These are phyloP conservation scores for Lerema accius DNA, from an alignment of 1,140 invertebrate species.

Conservation along the genomic window DNA sequence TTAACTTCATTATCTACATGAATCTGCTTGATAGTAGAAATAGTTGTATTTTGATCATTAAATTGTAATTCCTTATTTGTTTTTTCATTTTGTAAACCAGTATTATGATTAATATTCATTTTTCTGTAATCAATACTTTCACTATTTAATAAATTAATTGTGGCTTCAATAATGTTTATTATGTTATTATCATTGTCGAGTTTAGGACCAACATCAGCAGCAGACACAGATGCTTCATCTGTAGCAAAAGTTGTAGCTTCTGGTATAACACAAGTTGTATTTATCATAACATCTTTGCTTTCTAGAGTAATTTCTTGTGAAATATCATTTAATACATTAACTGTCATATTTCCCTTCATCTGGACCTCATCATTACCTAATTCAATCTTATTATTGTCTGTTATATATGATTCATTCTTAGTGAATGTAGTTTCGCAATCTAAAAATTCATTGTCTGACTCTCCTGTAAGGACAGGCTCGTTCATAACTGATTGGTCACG, in stretches of 20 bases:
- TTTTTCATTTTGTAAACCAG: background rate
- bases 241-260: background rate
- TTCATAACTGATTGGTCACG: slow-evolving; percentile 28
- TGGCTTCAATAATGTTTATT: slow-evolving; percentile 4
- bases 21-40: background rate
- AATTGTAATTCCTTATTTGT: background rate
- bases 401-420: slow-evolving; percentile 42
- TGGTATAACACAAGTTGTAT: background rate
- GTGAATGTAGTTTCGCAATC: slow-evolving; percentile 73
- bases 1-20: background rate
- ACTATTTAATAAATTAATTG: background rate
- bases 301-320: background rate
- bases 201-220: background rate
- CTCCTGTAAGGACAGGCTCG: slow-evolving; percentile 35
- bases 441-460: slow-evolving; percentile 70
- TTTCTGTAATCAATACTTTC: background rate
- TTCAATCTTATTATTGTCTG: slow-evolving; percentile 28
- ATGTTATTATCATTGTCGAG: background rate
- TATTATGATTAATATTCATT: background rate
- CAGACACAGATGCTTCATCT: background rate
- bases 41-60: background rate
- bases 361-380: background rate
- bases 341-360: background rate
- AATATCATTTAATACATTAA: background rate
- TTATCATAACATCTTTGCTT: background rate